Evolutionary conservation across 2,888 invertebrate genomes (phyloP).

Genomic region (Cylloceria caligata): DNA sequence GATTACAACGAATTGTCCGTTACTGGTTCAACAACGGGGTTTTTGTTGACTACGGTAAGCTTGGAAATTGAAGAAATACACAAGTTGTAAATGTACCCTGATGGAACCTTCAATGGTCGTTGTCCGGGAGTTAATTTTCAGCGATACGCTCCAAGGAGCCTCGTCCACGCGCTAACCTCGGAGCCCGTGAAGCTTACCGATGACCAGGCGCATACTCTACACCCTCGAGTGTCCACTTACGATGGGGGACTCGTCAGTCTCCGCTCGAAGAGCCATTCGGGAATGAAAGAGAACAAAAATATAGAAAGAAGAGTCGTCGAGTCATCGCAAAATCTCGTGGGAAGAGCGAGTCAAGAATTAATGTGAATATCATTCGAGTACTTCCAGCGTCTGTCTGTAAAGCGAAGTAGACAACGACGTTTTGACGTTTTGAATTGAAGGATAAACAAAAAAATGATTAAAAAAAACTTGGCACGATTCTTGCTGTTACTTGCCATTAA

Average conservation of each 20-base stretch:
- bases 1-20: too few species aligned
- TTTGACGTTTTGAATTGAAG: not conserved
- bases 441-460: constrained; percentile 10
- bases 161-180: not conserved
- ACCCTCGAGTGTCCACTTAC: constrained; percentile 54
- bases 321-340: constrained; percentile 46
- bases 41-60: too few species aligned
- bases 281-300: constrained; percentile 37
- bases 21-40: too few species aligned
- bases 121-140: constrained; percentile 6
- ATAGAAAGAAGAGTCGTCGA: constrained; percentile 34
- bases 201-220: constrained; percentile 42
- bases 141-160: not conserved
- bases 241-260: constrained; percentile 24
- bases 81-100: too few species aligned
- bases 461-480: constrained; percentile 50
- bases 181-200: constrained; percentile 1
- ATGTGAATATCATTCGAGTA: not conserved
- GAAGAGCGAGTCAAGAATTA: not conserved
- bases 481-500: constrained; percentile 52
- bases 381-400: not conserved
- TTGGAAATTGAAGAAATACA: too few species aligned
- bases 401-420: not conserved
- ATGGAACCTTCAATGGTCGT: too few species aligned
- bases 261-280: constrained; percentile 32